A percentile compares a stretch with the other conserved stretches of the same genome.
These are phyloP conservation scores for Potamilus streckersoni DNA, from an alignment of 1,140 invertebrate species.

Conservation along the genomic window DNA sequence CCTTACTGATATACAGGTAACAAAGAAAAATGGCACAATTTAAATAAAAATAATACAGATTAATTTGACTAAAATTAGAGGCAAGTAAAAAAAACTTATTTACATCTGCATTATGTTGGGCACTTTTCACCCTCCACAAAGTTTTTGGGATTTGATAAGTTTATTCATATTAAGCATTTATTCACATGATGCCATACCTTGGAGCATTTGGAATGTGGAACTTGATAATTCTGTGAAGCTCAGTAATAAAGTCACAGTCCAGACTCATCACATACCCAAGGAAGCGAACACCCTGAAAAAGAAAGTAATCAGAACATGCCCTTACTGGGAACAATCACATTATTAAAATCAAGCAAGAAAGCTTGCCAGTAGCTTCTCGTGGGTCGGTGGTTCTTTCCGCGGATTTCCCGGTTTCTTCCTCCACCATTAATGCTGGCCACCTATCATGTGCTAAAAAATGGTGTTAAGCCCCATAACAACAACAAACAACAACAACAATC, in stretches of 20 bases:
- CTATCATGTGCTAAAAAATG: too few relatives aligned
- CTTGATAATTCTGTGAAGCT: conserved; percentile 54
- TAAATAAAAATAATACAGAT: too few relatives aligned
- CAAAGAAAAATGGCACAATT: too few relatives aligned
- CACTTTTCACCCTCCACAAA: background rate
- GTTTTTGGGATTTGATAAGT: background rate
- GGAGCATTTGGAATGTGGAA: conserved; percentile 46
- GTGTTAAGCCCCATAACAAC: too few relatives aligned
- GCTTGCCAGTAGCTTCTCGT: too few relatives aligned
- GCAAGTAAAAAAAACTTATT: too few relatives aligned
- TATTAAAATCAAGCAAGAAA: background rate
- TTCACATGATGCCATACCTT: conserved; percentile 35
- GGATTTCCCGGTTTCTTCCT: too few relatives aligned
- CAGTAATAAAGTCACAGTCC: conserved; percentile 41
- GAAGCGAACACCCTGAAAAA: conserved; percentile 53
- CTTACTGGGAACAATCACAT: background rate
- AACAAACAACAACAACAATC: too few relatives aligned
- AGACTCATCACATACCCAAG: conserved; percentile 49
- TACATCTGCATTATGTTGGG: background rate
- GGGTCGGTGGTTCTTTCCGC: too few relatives aligned
- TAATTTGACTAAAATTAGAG: too few relatives aligned
- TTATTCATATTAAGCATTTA: background rate
- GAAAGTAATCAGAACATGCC: background rate
- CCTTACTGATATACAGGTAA: too few relatives aligned
- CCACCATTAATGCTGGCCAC: too few relatives aligned